These are phyloP conservation scores for Haemorhous mexicanus DNA, from an alignment of 2,113 vertebrate species.

Conservation along the genomic window DNA sequence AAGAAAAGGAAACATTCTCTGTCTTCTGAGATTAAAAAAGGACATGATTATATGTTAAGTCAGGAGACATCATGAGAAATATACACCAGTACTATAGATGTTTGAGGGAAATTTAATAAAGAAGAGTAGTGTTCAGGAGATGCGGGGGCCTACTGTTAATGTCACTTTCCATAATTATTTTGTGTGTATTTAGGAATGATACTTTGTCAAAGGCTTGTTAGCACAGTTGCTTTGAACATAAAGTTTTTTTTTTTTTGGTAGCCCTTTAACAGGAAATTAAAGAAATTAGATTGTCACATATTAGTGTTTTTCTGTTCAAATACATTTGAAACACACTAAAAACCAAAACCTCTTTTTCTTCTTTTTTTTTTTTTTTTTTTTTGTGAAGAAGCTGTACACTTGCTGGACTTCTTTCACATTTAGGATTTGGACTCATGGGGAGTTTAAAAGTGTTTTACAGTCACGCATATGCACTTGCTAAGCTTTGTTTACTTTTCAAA, in stretches of 20 bases:
- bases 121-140: not conserved
- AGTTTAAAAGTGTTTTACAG: not conserved
- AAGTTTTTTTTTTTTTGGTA: not conserved
- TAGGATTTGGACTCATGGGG: not conserved
- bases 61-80: not conserved
- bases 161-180: not conserved
- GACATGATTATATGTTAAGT: not conserved
- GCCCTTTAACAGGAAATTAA: not conserved
- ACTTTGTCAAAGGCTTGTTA: not conserved
- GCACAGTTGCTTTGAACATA: not conserved
- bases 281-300: not conserved
- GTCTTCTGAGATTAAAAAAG: not conserved
- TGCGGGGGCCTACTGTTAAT: not conserved
- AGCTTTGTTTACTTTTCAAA: conserved; percentile 1
- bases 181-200: not conserved
- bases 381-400: not conserved
- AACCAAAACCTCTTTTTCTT: accelerated
- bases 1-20: not conserved
- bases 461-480: not conserved
- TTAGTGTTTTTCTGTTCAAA: not conserved
- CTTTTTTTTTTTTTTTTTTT: not conserved
- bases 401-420: not conserved
- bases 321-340: not conserved
- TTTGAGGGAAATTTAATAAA: not conserved
- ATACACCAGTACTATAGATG: not conserved